A percentile compares a stretch with the other conserved stretches of the same genome.
Conservation (phyloP, 2,888 invertebrate genomes). For the Andrena camellia region DNA sequence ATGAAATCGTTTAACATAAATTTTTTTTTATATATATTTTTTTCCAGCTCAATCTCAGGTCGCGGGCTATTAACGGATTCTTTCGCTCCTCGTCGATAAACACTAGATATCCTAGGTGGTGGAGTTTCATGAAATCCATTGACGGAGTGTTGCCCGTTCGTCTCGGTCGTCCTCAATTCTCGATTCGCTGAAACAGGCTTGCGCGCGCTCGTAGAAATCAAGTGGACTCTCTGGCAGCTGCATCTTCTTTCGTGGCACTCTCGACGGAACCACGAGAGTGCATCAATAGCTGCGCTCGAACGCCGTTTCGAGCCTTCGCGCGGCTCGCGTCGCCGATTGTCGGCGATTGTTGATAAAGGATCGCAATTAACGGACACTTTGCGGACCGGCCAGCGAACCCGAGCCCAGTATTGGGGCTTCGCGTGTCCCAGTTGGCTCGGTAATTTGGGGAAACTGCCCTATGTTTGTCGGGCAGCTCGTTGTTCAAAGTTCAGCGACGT, state of each 20-base stretch:
- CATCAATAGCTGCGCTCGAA: background rate
- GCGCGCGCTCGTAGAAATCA: background rate
- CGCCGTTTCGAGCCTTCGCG: slow-evolving; percentile 18
- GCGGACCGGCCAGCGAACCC: slow-evolving; percentile 21
- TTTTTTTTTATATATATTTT: background rate
- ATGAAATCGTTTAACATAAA: no score
- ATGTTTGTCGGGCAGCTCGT: background rate
- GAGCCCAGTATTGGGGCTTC: background rate
- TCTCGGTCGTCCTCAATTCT: background rate
- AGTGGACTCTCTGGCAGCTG: background rate
- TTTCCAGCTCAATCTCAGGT: background rate
- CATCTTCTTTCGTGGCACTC: background rate
- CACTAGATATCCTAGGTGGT: background rate
- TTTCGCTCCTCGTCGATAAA: background rate
- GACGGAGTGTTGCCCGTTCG: background rate
- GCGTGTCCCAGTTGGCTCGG: background rate
- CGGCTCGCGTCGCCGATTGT: slow-evolving; percentile 16
- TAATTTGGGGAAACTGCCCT: background rate
- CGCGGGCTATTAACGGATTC: background rate
- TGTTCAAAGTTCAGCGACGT: slow-evolving; percentile 26
- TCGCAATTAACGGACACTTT: slow-evolving; percentile 54
- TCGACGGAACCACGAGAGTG: background rate
- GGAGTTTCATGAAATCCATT: background rate
- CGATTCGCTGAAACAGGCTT: background rate
- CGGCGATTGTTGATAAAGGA: slow-evolving; percentile 47